Evolutionary conservation across 2,888 invertebrate genomes (phyloP).

Genomic region (Nomada ferruginata): DNA sequence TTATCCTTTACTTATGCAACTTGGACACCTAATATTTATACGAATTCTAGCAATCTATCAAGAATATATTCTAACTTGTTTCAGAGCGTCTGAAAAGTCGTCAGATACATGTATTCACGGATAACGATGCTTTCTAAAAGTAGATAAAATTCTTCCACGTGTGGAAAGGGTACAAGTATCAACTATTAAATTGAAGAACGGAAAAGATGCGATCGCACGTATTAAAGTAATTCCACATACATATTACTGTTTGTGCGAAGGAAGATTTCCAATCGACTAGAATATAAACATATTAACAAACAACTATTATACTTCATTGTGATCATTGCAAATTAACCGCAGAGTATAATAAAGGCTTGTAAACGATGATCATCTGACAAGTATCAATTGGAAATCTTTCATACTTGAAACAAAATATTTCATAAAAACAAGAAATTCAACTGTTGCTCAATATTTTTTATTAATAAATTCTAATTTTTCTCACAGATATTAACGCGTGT

Average conservation of each 20-base stretch:
- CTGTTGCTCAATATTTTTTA: not conserved
- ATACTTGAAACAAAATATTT: not conserved
- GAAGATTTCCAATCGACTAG: not conserved
- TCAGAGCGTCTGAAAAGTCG: not conserved
- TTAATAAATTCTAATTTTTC: not conserved
- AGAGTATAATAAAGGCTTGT: not conserved
- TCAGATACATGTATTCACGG: not conserved
- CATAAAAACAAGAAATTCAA: not conserved
- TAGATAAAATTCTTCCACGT: slow-evolving; percentile 6
- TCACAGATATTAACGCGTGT: not conserved
- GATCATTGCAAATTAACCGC: not conserved
- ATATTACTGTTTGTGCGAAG: not conserved
- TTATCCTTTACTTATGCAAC: not conserved
- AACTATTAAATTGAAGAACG: not conserved
- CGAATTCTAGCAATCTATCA: slow-evolving; percentile 36
- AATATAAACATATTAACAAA: not conserved
- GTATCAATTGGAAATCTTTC: too few species aligned
- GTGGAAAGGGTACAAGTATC: slow-evolving; percentile 10
- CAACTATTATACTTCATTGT: too few species aligned
- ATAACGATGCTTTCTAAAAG: slow-evolving; percentile 1
- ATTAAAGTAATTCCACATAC: not conserved
- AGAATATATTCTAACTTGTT: slow-evolving; percentile 19
- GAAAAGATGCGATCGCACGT: not conserved
- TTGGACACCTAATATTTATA: slow-evolving; percentile 23
- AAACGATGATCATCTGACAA: not conserved